These are phyloP conservation scores for Malurus splendens DNA, from an alignment of 2,797 vertebrate species.

Conservation along the genomic window DNA sequence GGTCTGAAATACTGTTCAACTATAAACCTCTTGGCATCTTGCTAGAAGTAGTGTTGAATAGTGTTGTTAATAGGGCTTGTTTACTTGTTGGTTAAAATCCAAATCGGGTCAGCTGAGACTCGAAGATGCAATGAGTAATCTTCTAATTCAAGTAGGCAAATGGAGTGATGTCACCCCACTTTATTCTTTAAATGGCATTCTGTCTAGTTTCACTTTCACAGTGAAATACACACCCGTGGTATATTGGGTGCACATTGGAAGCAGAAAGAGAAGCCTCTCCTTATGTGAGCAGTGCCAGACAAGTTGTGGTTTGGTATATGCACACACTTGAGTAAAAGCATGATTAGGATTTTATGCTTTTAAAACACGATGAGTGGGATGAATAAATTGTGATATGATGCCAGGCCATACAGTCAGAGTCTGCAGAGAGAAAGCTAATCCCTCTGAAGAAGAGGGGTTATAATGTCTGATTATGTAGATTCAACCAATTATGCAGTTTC, in stretches of 20 bases:
- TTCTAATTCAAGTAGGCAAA: conserved; percentile 42
- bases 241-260: background rate
- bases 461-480: background rate
- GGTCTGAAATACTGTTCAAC: conserved; percentile 19
- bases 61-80: conserved; percentile 52
- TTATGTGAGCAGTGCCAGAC: background rate
- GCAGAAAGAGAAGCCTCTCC: background rate
- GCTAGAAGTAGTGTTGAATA: conserved; percentile 38
- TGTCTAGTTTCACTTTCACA: conserved; percentile 60
- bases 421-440: background rate
- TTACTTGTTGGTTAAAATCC: conserved; percentile 62
- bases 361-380: background rate
- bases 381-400: background rate
- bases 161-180: conserved; percentile 48
- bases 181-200: conserved; percentile 43
- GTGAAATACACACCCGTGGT: background rate
- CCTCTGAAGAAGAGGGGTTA: background rate
- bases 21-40: conserved; percentile 15
- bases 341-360: background rate
- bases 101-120: conserved; percentile 53
- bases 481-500: background rate
- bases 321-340: background rate
- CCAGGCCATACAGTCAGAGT: background rate
- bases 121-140: conserved; percentile 34
- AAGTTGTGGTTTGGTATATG: background rate